Base-by-base conservation (phyloP, 2,113 vertebrate species). In the Grammomys surdaster region DNA sequence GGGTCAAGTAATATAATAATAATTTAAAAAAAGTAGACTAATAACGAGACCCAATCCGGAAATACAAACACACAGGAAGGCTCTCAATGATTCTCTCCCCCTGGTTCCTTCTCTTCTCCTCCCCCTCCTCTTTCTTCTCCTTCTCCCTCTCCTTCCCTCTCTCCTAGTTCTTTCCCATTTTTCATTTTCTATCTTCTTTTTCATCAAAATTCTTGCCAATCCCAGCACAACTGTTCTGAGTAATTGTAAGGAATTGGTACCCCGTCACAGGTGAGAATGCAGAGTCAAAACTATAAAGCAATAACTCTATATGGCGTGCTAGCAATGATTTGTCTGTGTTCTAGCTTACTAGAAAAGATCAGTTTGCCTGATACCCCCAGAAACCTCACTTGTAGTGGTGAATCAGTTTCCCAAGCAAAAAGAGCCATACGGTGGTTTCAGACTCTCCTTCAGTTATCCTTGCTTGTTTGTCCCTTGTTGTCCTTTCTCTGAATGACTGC, bases 21-120 rank as follows among this genome's bases (percentile, higher is more conserved):
- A 80, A 46, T 19, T 13, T 65, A 94, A 36, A 22, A 14, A 26
- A 17, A 24, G 0, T 58, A 63, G 51, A 40, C 24, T 1, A 36
- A 48, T 12, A 36, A 26, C 10, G 22, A 58, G 46, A 5, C 2
- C 33, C 58, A 26, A n/a, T 48, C 24, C 22, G 48, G 56, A 58
- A 33, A 63, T 1, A 0, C 78, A 86, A 46, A 48, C 22, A 7
- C 33, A 2, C 12, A 2, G 5, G 16, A 0, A 2, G 16, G 58
- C 22, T 82, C 80, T 43, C 14, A 28, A 5, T 13, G 4, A 75
- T 7, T 58, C 43, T 31, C 89, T 24, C 11, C 22, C n/a, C 9
- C 31, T 14, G 2, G 6, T 1, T 13, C 70, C 40, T 43, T 73
- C 26, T 20, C 9, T n/a, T 31, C 51, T 58, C 48, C 26, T 43